Evolutionary conservation across 2,113 vertebrate genomes (phyloP).

Genomic region (Sigmodon hispidus): DNA sequence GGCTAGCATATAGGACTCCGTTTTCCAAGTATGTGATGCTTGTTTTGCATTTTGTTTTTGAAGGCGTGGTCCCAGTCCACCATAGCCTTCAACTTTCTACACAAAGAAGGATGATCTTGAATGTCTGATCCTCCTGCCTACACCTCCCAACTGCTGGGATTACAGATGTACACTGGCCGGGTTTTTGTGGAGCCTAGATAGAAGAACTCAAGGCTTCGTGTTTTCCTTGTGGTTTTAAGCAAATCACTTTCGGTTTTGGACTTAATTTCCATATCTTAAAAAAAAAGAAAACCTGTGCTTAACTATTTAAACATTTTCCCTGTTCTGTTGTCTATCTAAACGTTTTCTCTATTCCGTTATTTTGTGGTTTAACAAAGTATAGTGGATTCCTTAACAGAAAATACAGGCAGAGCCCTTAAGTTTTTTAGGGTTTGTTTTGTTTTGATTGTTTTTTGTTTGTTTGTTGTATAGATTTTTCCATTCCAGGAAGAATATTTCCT

Average conservation of each 20-base stretch:
- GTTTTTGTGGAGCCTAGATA: background rate
- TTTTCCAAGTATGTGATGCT: background rate
- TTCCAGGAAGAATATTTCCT: constrained; percentile 68
- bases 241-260: background rate
- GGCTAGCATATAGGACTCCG: background rate
- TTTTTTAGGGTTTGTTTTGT: background rate
- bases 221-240: background rate
- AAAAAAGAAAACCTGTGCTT: background rate
- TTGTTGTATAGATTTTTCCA: background rate
- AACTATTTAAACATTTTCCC: background rate
- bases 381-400: constrained; percentile 27
- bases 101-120: background rate
- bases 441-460: background rate
- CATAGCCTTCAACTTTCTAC: background rate
- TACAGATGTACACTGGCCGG: background rate
- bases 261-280: background rate
- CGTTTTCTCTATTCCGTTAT: background rate
- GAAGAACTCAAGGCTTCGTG: background rate
- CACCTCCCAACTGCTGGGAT: background rate
- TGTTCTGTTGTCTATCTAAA: background rate
- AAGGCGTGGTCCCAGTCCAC: too few relatives aligned
- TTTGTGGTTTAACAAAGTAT: background rate
- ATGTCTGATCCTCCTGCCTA: background rate
- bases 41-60: background rate
- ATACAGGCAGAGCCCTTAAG: background rate